Evolutionary conservation across 2,888 invertebrate genomes (phyloP).

Genomic region (Drosophila testacea): DNA sequence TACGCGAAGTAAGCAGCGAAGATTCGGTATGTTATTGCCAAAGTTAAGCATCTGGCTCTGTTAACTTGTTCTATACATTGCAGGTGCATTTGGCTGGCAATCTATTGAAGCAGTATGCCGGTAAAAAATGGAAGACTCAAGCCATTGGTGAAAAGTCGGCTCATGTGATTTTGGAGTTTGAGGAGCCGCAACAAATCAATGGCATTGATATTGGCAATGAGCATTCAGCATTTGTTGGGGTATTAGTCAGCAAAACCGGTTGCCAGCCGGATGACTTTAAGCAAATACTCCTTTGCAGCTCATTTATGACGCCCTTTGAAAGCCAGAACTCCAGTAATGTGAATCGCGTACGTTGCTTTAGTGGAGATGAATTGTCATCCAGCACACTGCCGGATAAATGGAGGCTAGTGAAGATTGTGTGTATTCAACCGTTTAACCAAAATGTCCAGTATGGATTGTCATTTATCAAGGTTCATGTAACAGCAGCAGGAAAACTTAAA

Average conservation of each 20-base stretch:
- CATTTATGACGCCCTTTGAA: conserved; percentile 92
- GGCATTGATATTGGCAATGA: conserved; percentile 94
- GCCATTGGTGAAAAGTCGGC: conserved; percentile 88
- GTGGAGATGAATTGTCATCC: conserved; percentile 87
- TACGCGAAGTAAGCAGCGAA: conserved; percentile 92
- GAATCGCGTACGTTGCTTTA: conserved; percentile 92
- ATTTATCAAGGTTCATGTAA: too few relatives aligned
- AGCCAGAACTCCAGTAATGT: conserved; percentile 88
- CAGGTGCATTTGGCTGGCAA: conserved; percentile 90
- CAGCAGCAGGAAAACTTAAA: too few relatives aligned
- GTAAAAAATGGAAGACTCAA: conserved; percentile 91
- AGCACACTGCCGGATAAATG: conserved; percentile 88
- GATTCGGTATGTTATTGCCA: conserved; percentile 87
- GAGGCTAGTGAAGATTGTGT: conserved; percentile 93
- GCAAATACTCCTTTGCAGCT: conserved; percentile 91
- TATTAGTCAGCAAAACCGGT: conserved; percentile 91
- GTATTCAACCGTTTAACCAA: conserved; percentile 94
- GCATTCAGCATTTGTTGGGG: conserved; percentile 93
- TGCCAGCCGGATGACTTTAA: conserved; percentile 88
- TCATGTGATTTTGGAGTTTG: conserved; percentile 89
- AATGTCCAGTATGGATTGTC: conserved; percentile 91
- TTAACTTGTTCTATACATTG: neutral
- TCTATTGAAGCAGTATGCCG: conserved; percentile 88
- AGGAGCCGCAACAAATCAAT: conserved; percentile 87
- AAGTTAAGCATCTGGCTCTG: neutral